Conservation (phyloP, 64 coral and sea anemone species). For the Platygyra sinensis region DNA sequence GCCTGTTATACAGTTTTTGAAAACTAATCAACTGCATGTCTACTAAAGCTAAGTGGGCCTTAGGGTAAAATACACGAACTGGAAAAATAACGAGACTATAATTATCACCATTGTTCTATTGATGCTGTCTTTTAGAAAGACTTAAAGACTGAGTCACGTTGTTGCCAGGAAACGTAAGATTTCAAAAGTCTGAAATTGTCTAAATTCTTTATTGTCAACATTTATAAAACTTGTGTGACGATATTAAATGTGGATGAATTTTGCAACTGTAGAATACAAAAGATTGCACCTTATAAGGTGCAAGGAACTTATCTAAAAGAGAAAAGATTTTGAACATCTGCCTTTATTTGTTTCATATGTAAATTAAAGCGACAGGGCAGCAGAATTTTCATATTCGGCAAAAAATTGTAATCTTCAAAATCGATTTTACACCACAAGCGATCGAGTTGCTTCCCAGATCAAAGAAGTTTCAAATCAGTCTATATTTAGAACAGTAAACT, state of each 20-base stretch:
- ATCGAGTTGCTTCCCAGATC: background rate
- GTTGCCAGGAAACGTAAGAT: conserved; percentile 4
- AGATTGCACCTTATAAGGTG: background rate
- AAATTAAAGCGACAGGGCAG: background rate
- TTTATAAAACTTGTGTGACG: background rate
- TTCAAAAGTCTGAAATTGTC: background rate
- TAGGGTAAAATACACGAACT: background rate
- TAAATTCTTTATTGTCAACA: background rate
- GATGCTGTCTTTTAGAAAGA: background rate
- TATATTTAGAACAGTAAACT: background rate
- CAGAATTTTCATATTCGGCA: background rate
- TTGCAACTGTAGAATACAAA: background rate
- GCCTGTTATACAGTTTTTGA: background rate
- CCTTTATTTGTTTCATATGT: conserved; percentile 20
- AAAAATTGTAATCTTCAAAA: background rate
- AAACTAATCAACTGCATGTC: too few species aligned
- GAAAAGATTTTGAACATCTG: conserved; percentile 1
- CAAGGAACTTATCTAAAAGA: background rate
- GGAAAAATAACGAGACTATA: background rate
- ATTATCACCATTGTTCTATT: background rate
- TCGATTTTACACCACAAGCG: background rate
- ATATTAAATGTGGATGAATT: background rate
- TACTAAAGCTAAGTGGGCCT: background rate
- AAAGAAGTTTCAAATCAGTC: background rate
- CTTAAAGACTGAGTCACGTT: background rate